Conservation (phyloP, 2,797 vertebrate species). For the Threskiornis aethiopicus region DNA sequence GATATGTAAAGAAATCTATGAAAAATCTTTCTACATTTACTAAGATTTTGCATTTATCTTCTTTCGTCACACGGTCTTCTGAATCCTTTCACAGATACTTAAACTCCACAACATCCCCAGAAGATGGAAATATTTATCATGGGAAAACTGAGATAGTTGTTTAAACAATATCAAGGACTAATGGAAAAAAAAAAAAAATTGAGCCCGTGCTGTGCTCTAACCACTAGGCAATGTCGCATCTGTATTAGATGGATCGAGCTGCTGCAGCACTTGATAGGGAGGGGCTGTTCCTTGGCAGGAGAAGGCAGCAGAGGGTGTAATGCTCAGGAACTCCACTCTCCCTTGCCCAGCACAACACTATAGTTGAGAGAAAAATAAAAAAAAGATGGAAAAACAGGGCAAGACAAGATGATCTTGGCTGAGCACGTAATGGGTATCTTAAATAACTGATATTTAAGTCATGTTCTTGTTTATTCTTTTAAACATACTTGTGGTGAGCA, state of each 20-base stretch:
- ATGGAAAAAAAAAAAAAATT: not conserved
- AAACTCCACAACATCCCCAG: not conserved
- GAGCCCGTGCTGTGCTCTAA: not conserved
- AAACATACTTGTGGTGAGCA: not conserved
- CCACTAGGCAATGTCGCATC: not conserved
- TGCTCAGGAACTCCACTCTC: slow-evolving; percentile 21
- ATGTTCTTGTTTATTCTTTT: slow-evolving; percentile 20
- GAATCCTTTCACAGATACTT: not conserved
- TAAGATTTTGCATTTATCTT: not conserved
- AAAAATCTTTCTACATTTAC: not conserved
- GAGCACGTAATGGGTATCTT: not conserved
- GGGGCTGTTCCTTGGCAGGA: not conserved
- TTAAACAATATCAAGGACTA: not conserved
- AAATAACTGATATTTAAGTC: slow-evolving; percentile 41
- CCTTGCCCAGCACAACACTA: slow-evolving; percentile 46
- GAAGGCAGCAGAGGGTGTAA: not conserved
- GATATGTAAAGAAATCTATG: not conserved
- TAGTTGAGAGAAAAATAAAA: not conserved
- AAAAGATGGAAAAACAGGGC: slow-evolving; percentile 23
- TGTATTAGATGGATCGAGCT: not conserved
- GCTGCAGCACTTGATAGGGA: not conserved
- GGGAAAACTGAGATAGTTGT: not conserved
- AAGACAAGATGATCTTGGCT: slow-evolving; percentile 16
- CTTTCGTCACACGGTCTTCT: not conserved
- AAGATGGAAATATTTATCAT: not conserved